A percentile compares a stretch with the other conserved stretches of the same genome.
These are phyloP conservation scores for Cisticola juncidis DNA, from an alignment of 2,113 vertebrate genomes.

Conservation along the genomic window DNA sequence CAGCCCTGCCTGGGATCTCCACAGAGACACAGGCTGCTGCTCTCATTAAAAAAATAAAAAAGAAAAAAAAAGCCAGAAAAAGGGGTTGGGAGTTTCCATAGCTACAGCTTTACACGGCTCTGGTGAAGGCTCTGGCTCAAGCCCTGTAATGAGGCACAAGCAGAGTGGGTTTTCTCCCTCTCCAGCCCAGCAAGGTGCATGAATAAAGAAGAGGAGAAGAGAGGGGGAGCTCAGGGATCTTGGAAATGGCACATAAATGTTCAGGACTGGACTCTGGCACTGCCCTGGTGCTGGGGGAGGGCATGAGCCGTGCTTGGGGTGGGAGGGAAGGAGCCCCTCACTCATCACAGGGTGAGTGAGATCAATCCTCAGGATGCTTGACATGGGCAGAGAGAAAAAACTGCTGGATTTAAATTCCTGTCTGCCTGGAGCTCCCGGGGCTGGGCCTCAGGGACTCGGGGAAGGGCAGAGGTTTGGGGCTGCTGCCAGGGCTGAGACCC, in stretches of 20 bases:
- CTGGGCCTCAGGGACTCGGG: neutral
- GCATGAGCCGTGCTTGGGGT: rapidly evolving
- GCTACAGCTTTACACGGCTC: slow-evolving; percentile 24
- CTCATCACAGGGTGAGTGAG: rapidly evolving
- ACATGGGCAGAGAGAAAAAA: rapidly evolving
- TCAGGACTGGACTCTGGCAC: neutral
- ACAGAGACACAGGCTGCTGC: neutral
- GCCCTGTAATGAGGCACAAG: neutral
- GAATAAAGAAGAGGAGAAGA: neutral
- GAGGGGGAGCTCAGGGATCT: neutral
- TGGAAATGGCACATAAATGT: neutral
- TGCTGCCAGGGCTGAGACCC: neutral
- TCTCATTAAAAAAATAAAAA: neutral
- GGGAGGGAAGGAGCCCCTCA: neutral
- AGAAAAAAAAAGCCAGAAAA: neutral
- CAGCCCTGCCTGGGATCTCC: neutral
- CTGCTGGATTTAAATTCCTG: neutral
- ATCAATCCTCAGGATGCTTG: neutral
- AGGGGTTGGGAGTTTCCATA: slow-evolving; percentile 60
- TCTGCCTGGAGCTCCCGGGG: neutral
- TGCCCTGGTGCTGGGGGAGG: neutral
- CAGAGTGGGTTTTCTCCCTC: neutral
- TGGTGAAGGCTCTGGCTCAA: neutral
- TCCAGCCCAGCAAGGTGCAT: neutral
- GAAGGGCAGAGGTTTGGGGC: neutral